Evolutionary conservation across 2,113 vertebrate species (phyloP).

Genomic region (cattle (Bos taurus)): ARS-UCD2.0 NC_037337.1:82382501-82383000

Average conservation of each 20-base stretch:
- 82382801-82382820: background rate
- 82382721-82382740: background rate
- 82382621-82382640: background rate
- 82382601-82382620: background rate
- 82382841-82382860: background rate
- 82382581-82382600: background rate
- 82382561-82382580: background rate
- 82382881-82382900: background rate
- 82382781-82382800: background rate
- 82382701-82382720: background rate
- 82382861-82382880: background rate
- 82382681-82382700: background rate
- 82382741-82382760: background rate
- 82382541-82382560: background rate
- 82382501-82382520: background rate
- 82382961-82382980: background rate
- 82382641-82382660: background rate
- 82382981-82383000: fast-evolving
- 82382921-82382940: background rate
- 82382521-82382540: background rate
- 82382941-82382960: background rate
- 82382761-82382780: background rate
- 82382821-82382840: background rate
- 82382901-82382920: background rate
- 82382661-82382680: background rate